These are phyloP conservation scores for Glyphotaelius pellucidus DNA, from an alignment of 2,888 invertebrate species.

Conservation along the genomic window DNA sequence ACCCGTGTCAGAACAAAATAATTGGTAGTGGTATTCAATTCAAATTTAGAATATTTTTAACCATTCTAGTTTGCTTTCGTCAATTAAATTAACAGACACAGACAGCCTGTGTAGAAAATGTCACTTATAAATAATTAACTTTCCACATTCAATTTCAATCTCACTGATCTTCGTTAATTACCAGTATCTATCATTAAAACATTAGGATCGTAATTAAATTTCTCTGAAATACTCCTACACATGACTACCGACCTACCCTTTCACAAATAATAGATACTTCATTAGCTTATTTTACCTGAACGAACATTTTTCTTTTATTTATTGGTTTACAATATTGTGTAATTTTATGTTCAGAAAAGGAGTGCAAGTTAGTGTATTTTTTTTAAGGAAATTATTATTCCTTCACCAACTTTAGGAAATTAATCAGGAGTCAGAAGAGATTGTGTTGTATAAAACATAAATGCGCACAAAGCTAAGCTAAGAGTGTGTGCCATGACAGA, in stretches of 20 bases:
- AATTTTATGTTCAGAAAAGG: too few species aligned
- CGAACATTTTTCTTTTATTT: too few species aligned
- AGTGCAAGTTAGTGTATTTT: too few species aligned
- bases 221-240: too few species aligned
- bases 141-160: background rate
- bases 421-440: background rate
- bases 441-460: background rate
- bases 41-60: background rate
- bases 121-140: background rate
- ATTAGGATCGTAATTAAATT: background rate
- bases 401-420: background rate
- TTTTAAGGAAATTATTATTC: too few species aligned
- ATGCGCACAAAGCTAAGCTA: background rate
- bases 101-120: background rate
- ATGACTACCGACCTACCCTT: background rate
- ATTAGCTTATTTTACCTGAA: too few species aligned
- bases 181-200: background rate
- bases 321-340: too few species aligned
- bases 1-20: background rate
- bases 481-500: background rate
- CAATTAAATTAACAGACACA: background rate
- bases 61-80: background rate
- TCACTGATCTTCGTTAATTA: background rate
- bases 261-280: too few species aligned
- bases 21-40: background rate